These are phyloP conservation scores for Elgaria multicarinata DNA, from an alignment of 2,113 vertebrate species.

Conservation along the genomic window DNA sequence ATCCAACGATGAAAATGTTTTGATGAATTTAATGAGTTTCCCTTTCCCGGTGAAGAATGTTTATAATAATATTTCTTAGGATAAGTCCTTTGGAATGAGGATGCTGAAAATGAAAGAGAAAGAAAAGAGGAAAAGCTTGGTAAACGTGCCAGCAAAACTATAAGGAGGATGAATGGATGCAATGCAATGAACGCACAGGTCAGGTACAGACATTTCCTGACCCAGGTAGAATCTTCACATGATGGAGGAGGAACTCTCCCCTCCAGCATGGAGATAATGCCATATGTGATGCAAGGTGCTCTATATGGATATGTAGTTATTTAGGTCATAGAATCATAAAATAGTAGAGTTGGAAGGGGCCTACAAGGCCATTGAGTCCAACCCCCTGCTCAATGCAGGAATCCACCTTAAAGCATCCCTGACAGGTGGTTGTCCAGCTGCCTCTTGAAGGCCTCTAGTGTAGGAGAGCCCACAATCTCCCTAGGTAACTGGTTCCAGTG, in stretches of 20 bases:
- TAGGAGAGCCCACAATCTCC: too few species aligned
- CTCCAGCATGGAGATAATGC: neutral
- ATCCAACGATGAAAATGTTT: slow-evolving; percentile 85
- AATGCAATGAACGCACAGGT: neutral
- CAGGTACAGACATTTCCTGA: neutral
- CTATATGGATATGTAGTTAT: neutral
- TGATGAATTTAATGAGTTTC: slow-evolving; percentile 79
- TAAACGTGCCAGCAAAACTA: neutral
- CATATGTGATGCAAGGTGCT: neutral
- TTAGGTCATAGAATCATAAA: too few species aligned
- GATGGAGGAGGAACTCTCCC: neutral
- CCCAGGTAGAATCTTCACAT: neutral
- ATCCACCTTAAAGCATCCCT: too few species aligned
- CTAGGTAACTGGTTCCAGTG: too few species aligned
- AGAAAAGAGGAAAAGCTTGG: slow-evolving; percentile 52
- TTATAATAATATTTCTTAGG: slow-evolving; percentile 87
- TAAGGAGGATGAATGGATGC: neutral
- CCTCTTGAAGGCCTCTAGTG: too few species aligned
- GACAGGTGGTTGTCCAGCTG: too few species aligned
- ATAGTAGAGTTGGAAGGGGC: too few species aligned
- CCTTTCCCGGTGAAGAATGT: slow-evolving; percentile 84
- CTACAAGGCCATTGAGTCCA: too few species aligned
- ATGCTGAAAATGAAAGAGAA: slow-evolving; percentile 82
- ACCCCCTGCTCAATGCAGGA: too few species aligned
- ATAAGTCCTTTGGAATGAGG: slow-evolving; percentile 90